These are phyloP conservation scores for Thecophora atra DNA, from an alignment of 2,888 invertebrate genomes.

Conservation along the genomic window DNA sequence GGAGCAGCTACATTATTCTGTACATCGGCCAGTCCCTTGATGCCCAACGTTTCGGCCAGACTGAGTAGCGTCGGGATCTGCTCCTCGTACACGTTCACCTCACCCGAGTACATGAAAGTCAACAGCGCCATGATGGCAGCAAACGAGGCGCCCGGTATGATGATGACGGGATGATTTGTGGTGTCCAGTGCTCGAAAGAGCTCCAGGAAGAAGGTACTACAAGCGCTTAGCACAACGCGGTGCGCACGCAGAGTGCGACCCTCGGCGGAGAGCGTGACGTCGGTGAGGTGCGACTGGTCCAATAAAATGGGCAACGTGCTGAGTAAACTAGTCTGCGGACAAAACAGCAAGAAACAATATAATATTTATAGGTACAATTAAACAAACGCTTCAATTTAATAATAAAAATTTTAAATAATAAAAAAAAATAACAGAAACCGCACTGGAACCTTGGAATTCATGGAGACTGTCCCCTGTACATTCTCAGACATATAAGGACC, in stretches of 20 bases:
- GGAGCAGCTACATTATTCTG: slow-evolving; percentile 71
- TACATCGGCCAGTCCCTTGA: slow-evolving; percentile 83
- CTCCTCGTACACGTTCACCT: slow-evolving; percentile 84
- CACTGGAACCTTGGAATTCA: too few species aligned
- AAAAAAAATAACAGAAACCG: too few species aligned
- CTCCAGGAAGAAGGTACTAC: slow-evolving; percentile 90
- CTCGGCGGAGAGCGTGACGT: slow-evolving; percentile 87
- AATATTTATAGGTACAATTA: too few species aligned
- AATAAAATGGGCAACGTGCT: slow-evolving; percentile 81
- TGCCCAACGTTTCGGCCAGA: slow-evolving; percentile 82
- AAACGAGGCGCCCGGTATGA: slow-evolving; percentile 65
- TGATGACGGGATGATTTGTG: slow-evolving; percentile 64
- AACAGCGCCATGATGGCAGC: slow-evolving; percentile 73
- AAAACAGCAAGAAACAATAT: not conserved
- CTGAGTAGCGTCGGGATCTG: slow-evolving; percentile 80
- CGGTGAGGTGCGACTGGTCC: slow-evolving; percentile 83
- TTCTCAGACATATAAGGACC: too few species aligned
- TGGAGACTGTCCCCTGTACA: too few species aligned
- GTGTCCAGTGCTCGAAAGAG: slow-evolving; percentile 71
- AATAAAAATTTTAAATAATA: too few species aligned
- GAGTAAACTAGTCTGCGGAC: slow-evolving; percentile 76
- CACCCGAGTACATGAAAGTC: slow-evolving; percentile 88
- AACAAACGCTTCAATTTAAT: too few species aligned
- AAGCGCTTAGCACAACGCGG: slow-evolving; percentile 85
- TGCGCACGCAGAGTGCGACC: slow-evolving; percentile 87